Conservation (phyloP, 2,888 invertebrate species). For the Synergus umbraculus region DNA sequence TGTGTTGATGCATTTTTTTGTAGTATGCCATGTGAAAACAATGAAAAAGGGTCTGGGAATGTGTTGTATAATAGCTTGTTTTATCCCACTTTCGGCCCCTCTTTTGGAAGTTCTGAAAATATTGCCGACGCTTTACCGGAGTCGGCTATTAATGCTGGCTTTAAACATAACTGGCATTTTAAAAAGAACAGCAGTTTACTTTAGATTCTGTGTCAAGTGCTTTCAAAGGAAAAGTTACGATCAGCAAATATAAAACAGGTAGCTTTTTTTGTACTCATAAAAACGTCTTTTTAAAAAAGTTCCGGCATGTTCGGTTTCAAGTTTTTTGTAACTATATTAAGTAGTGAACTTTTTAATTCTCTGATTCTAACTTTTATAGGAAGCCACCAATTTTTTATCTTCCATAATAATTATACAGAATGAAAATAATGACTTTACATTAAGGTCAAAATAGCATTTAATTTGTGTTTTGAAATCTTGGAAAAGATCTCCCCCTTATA, state of each 20-base stretch:
- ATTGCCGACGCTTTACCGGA: neutral
- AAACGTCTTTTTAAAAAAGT: conserved; percentile 13
- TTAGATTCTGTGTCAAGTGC: conserved; percentile 32
- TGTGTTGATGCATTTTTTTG: neutral
- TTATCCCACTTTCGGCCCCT: conserved; percentile 7
- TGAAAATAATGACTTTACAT: too few relatives aligned
- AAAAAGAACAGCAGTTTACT: conserved; percentile 31
- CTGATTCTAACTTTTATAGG: neutral
- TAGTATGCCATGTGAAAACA: too few relatives aligned
- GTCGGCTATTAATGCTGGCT: conserved; percentile 22
- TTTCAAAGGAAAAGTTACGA: conserved; percentile 22
- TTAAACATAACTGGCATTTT: conserved; percentile 23
- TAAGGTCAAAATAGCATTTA: too few relatives aligned
- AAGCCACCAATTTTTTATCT: neutral
- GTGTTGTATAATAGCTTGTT: neutral
- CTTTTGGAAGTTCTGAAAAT: conserved; percentile 24
- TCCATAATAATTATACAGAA: too few relatives aligned
- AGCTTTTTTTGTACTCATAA: neutral
- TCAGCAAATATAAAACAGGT: conserved; percentile 21
- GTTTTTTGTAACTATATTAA: neutral
- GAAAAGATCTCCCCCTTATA: neutral
- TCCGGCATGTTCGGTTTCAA: neutral
- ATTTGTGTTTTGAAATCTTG: neutral
- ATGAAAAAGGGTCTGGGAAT: too few relatives aligned
- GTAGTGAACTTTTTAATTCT: neutral